phyloP scores from a whole-genome alignment of 2,888 invertebrate genomes.

The Chelonus formosanus region DNA sequence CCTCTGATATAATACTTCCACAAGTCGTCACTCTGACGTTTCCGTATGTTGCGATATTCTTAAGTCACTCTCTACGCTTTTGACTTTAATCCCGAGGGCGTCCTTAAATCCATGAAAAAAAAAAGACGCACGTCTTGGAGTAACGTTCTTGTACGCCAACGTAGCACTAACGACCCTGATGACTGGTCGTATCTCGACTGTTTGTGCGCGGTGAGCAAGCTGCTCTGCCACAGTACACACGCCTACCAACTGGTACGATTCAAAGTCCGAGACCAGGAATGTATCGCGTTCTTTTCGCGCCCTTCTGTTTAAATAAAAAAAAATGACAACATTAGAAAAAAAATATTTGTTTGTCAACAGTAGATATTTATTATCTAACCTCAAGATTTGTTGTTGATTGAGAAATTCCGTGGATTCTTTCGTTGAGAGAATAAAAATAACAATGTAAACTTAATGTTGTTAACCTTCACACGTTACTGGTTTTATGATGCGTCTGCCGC shows the following conservation, averaged over 20 bases:
- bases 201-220: conserved; percentile 50
- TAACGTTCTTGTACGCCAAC: conserved; percentile 35
- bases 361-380: no score
- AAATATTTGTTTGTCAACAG: no score
- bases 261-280: conserved; percentile 16
- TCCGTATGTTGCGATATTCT: conserved; percentile 1
- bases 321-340: no score
- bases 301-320: no score
- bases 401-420: no score
- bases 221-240: conserved; percentile 14
- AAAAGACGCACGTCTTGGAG: conserved; percentile 16
- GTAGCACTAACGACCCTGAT: conserved; percentile 49
- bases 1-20: conserved; percentile 5
- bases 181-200: conserved; percentile 50
- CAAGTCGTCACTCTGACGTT: background rate
- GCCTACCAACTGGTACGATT: conserved; percentile 23
- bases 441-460: no score
- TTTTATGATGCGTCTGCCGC: no score
- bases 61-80: conserved; percentile 1
- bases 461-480: no score
- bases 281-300: background rate
- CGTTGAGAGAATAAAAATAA: no score
- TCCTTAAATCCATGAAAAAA: conserved; percentile 4
- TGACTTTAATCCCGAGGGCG: background rate
- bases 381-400: no score